Evolutionary conservation across 1,140 invertebrate species (phyloP).

Genomic region (Drosophila kepulauana): DNA sequence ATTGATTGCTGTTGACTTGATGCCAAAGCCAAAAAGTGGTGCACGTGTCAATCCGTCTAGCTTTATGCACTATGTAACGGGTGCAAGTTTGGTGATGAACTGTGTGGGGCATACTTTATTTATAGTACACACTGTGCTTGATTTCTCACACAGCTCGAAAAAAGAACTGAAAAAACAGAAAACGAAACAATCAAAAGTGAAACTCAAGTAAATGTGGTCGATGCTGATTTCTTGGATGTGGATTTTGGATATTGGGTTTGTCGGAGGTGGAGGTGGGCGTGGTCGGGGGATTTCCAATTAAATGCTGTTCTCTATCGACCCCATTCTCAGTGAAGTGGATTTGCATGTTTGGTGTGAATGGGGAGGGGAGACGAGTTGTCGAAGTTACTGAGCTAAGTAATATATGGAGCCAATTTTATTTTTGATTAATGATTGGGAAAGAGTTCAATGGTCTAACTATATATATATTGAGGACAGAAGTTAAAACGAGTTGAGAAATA

Average conservation of each 20-base stretch:
- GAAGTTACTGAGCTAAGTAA: slow-evolving; percentile 25
- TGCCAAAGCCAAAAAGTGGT: slow-evolving; percentile 67
- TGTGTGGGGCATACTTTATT: slow-evolving; percentile 10
- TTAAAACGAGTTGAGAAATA: background rate
- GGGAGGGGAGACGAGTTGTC: background rate
- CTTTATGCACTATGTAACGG: slow-evolving; percentile 39
- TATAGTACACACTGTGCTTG: background rate
- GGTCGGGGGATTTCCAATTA: slow-evolving; percentile 13
- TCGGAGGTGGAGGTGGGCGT: slow-evolving; percentile 11
- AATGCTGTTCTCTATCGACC: slow-evolving; percentile 37
- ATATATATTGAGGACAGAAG: slow-evolving; percentile 14
- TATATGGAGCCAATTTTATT: slow-evolving; percentile 37
- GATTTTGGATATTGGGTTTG: slow-evolving; percentile 1
- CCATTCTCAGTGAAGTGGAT: slow-evolving; percentile 38
- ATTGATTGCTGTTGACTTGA: slow-evolving; percentile 65
- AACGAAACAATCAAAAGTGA: background rate
- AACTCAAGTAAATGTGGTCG: slow-evolving; percentile 10
- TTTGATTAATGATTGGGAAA: slow-evolving; percentile 24
- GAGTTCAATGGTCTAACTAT: slow-evolving; percentile 5
- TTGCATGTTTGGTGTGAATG: slow-evolving; percentile 30
- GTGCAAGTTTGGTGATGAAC: slow-evolving; percentile 29
- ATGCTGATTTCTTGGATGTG: slow-evolving; percentile 9
- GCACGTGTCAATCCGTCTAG: slow-evolving; percentile 54
- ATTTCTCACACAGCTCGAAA: slow-evolving; percentile 18
- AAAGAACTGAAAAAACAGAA: background rate